Conservation (phyloP, 2,888 invertebrate species). For the Drosophila mercatorum region DNA sequence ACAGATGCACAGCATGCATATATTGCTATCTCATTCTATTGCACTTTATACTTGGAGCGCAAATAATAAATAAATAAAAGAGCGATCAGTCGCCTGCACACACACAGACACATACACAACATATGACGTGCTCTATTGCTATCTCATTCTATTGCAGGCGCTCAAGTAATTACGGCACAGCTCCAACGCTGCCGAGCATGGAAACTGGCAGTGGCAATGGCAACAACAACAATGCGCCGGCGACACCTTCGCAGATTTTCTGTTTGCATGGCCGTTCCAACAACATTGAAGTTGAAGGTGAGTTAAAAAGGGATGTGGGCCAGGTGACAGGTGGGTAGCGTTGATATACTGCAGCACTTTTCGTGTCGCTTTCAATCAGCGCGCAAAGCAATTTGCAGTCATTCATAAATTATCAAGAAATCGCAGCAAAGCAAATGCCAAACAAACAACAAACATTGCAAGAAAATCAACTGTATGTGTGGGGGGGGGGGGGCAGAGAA, state of each 20-base stretch:
- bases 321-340: neutral
- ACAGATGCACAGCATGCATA: no score
- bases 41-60: no score
- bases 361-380: conserved; percentile 77
- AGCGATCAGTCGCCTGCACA: conserved; percentile 6
- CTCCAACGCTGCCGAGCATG: conserved; percentile 20
- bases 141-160: conserved; percentile 18
- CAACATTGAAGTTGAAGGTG: conserved; percentile 71
- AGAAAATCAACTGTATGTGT: neutral
- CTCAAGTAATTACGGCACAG: conserved; percentile 46
- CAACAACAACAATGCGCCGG: conserved; percentile 60
- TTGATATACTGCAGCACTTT: conserved; percentile 59
- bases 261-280: conserved; percentile 79
- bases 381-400: conserved; percentile 68
- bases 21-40: no score
- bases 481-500: neutral
- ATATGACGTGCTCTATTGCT: neutral
- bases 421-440: conserved; percentile 57
- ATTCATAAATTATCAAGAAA: conserved; percentile 77
- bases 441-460: conserved; percentile 41
- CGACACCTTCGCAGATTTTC: conserved; percentile 67
- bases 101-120: neutral
- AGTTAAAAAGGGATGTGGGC: conserved; percentile 15
- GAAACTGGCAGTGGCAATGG: conserved; percentile 11
- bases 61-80: neutral